A percentile compares a stretch with the other conserved stretches of the same genome.
Conservation (phyloP, 2,113 vertebrate genomes). For the Rhabdornis inornatus region DNA sequence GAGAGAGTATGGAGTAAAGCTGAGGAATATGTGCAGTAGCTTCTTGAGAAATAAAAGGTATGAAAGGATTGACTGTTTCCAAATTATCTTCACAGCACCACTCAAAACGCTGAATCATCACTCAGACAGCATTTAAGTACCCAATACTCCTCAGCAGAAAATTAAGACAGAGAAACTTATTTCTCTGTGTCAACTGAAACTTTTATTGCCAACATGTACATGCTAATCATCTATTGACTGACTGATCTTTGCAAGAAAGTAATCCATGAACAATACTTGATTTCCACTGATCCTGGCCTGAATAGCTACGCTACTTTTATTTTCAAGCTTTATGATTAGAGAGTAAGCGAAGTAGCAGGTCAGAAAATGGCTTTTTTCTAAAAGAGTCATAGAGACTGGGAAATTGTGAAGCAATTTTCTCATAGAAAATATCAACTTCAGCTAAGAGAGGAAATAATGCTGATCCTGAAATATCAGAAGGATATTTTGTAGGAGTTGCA, state of each 20-base stretch:
- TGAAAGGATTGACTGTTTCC: neutral
- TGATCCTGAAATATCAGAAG: neutral
- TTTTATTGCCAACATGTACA: neutral
- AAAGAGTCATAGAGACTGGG: neutral
- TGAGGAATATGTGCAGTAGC: neutral
- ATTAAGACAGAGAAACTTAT: neutral
- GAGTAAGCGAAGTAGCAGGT: neutral
- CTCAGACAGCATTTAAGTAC: neutral
- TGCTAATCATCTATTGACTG: neutral
- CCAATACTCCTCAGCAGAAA: neutral
- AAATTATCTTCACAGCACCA: neutral
- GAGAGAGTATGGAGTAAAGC: neutral
- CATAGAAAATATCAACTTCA: neutral
- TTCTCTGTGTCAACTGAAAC: neutral
- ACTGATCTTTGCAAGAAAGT: neutral
- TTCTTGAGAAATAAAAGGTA: constrained; percentile 5
- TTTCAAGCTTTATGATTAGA: neutral
- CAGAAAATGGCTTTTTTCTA: neutral
- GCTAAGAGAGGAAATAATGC: neutral
- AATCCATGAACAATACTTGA: neutral
- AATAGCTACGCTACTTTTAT: neutral
- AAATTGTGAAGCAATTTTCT: neutral
- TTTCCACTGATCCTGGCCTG: neutral
- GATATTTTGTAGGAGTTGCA: neutral
- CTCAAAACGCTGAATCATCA: neutral